Percentiles rank a stretch among this genome's conserved stretches.
phyloP scores from a whole-genome alignment of 37 sponge, comb jelly and placozoan genomes.

The Chondrilla cf. caribensis region DNA sequence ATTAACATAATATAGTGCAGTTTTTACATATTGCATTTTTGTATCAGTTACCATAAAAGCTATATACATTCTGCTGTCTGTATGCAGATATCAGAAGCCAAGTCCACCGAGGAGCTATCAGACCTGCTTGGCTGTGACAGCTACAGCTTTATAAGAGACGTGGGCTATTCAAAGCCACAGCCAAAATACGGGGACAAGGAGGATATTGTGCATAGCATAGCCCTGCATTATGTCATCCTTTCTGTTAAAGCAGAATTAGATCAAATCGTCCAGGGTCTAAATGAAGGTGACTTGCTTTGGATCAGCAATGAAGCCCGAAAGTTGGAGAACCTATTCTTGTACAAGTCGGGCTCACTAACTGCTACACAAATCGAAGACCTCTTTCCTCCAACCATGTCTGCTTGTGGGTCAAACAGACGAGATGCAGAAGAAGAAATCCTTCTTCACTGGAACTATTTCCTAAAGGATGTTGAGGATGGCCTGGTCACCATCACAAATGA shows the following conservation, averaged over 20 bases:
- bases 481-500: not conserved
- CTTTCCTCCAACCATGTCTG: not conserved
- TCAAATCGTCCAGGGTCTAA: not conserved
- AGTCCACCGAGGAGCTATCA: not conserved
- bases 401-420: not conserved
- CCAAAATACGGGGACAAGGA: not conserved
- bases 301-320: not conserved
- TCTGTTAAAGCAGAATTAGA: conserved; percentile 11
- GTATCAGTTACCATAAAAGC: no score
- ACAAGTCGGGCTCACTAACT: not conserved
- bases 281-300: not conserved
- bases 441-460: conserved; percentile 13
- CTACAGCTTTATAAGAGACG: not conserved
- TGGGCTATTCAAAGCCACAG: not conserved
- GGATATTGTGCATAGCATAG: not conserved
- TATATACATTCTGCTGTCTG: no score
- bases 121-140: not conserved
- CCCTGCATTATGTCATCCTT: not conserved
- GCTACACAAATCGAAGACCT: not conserved
- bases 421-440: conserved; percentile 10
- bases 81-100: conserved; percentile 1
- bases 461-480: conserved; percentile 13
- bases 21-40: no score
- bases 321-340: not conserved
- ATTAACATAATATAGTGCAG: no score